Conservation (phyloP, 1,140 invertebrate genomes). For the Pseudomyrmex cubaensis region DNA sequence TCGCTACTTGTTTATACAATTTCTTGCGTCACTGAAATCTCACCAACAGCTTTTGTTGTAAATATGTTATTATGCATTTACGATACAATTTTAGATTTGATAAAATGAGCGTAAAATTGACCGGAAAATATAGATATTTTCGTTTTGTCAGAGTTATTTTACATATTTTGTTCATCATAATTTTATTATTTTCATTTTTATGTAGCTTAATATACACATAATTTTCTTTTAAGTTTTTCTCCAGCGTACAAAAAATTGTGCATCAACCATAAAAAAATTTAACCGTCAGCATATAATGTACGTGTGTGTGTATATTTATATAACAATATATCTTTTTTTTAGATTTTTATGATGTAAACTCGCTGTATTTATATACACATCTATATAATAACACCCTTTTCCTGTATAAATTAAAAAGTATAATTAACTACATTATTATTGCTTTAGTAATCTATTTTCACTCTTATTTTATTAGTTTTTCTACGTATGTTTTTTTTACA, state of each 20-base stretch:
- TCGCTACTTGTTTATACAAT: conserved; percentile 17
- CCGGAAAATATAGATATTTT: conserved; percentile 15
- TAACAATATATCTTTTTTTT: neutral
- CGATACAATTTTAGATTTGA: neutral
- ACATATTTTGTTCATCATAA: neutral
- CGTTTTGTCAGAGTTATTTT: neutral
- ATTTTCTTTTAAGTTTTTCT: no score
- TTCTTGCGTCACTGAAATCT: conserved; percentile 6
- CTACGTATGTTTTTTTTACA: neutral
- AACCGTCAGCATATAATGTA: neutral
- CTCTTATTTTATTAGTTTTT: no score
- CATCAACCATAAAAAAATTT: neutral
- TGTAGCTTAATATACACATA: no score
- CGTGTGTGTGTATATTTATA: no score
- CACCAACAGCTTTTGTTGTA: neutral
- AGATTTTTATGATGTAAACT: neutral
- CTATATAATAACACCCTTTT: neutral
- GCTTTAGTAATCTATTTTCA: no score
- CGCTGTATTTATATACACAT: neutral
- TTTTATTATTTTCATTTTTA: neutral
- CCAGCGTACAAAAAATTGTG: neutral
- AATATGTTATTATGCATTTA: neutral
- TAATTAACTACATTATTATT: no score
- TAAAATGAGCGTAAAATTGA: neutral
- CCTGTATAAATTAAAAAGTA: no score